Evolutionary conservation across 2,113 vertebrate genomes (phyloP), one percentile per base, ranked within the genome.

Genomic region (Rhadina sibilatrix): DNA sequence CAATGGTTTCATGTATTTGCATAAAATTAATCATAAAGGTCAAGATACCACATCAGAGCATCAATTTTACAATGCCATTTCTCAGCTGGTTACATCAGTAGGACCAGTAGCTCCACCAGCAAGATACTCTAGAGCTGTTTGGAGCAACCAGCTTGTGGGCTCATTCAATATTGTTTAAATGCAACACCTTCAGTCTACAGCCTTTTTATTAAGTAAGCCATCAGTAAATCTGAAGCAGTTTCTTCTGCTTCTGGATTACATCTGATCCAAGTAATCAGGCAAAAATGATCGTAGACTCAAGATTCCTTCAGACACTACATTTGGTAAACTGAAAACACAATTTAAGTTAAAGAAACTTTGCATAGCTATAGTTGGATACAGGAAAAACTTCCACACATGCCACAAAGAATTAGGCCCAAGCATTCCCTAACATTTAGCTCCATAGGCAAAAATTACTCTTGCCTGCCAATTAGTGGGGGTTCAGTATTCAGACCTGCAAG

Each of bases 331-430:
- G 7, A 83, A 81, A 7, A 31, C 10, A 11, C 4, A 31, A 89
- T 75, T 66, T 40, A 79, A 70, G n/a, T 38, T 30, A 13, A 93
- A 94, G 28, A 56, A 9, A 57, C 27, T 89, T 68, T 28, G 28
- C 40, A 44, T 27, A 24, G 28, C 28, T 75, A 19, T 16, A 46
- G 46, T 63, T 44, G 9, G 15, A 49, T 28, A 46, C 7, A 49
- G 7, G 5, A 78, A 60, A 30, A 25, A 24, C 2, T 6, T 18
- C 10, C 23, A 46, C 9, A 66, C 11, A 27, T 0, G 0, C 14
- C 27, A 85, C 40, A 61, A 70, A 86, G 12, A 6, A 56, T 30
- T 82, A 81, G 24, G 64, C 38, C 14, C 27, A 77, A 84, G 6
- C 14, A 57, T 63, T 81, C 27, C 8, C 78, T 63, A 74, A 66